phyloP scores from a whole-genome alignment of 2,888 invertebrate genomes.

The Caenorhabditis sulstoni region DNA sequence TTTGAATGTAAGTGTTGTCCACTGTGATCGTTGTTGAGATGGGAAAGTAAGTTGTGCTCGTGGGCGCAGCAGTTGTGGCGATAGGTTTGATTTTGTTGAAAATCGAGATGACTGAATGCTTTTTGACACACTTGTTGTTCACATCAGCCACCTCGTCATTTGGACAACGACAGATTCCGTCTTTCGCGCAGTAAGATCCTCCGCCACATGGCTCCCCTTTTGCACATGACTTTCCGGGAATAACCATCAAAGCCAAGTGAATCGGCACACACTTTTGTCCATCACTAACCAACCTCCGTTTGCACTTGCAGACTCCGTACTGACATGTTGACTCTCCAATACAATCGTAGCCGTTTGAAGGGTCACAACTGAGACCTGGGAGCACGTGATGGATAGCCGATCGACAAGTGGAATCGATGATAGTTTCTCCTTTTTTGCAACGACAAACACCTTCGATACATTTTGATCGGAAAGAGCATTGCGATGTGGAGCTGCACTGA shows the following conservation, averaged over 20 bases:
- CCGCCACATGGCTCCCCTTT: constrained; percentile 71
- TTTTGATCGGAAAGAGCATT: constrained; percentile 76
- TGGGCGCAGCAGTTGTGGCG: constrained; percentile 11
- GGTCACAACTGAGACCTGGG: constrained; percentile 75
- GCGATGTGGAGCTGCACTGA: constrained; percentile 68
- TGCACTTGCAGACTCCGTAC: constrained; percentile 75
- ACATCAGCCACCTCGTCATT: constrained; percentile 68
- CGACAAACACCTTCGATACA: constrained; percentile 78
- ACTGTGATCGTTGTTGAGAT: constrained; percentile 38
- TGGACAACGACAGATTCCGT: constrained; percentile 73
- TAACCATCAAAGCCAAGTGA: constrained; percentile 61
- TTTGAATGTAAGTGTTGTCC: constrained; percentile 45
- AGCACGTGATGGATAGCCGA: constrained; percentile 71
- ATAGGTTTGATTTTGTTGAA: constrained; percentile 54
- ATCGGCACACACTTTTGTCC: constrained; percentile 73
- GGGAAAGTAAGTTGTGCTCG: constrained; percentile 29
- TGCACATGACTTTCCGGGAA: constrained; percentile 73
- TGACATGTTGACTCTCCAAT: constrained; percentile 72
- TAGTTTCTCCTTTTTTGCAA: constrained; percentile 76
- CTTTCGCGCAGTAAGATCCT: constrained; percentile 58
- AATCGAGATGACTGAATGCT: constrained; percentile 57
- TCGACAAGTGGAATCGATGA: constrained; percentile 73
- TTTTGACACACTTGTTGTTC: constrained; percentile 72
- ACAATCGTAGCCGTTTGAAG: constrained; percentile 76
- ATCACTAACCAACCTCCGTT: constrained; percentile 67